Percentiles rank a stretch among this genome's conserved stretches.
Evolutionary conservation across 2,888 invertebrate species (phyloP).

Genomic region (Tetanocera ferruginea): DNA sequence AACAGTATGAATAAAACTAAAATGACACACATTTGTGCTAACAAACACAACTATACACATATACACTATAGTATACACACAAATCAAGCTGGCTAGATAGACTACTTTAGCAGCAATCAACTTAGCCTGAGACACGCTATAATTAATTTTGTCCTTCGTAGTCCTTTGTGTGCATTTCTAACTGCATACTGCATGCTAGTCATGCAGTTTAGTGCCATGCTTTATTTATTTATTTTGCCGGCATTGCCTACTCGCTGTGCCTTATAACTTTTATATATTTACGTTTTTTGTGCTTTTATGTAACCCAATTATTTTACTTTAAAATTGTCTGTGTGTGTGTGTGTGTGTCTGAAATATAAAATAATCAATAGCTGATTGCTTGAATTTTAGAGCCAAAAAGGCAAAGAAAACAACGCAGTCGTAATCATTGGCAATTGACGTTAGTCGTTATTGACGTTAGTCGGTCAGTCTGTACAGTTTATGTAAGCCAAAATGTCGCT

Average conservation of each 20-base stretch:
- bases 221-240: not conserved
- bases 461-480: too few relatives aligned
- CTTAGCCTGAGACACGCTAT: not conserved
- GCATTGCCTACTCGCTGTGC: not conserved
- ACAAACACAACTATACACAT: not conserved
- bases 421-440: too few relatives aligned
- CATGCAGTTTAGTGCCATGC: not conserved
- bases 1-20: not conserved
- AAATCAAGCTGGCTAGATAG: not conserved
- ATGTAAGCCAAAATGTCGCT: too few relatives aligned
- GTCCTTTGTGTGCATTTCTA: not conserved
- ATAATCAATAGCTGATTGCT: not conserved
- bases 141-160: constrained; percentile 24
- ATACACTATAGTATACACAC: constrained; percentile 12
- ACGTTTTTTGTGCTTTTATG: too few relatives aligned
- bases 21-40: not conserved
- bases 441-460: too few relatives aligned
- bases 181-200: not conserved
- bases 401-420: too few relatives aligned
- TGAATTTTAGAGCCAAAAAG: too few relatives aligned
- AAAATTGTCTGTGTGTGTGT: not conserved
- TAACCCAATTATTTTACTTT: not conserved
- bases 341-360: not conserved
- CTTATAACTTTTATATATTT: too few relatives aligned
- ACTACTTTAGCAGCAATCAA: too few relatives aligned